Evolutionary conservation across 2,888 invertebrate genomes (phyloP), one percentile per base, ranked within the genome.

Genomic region (Drosophila merina): DNA sequence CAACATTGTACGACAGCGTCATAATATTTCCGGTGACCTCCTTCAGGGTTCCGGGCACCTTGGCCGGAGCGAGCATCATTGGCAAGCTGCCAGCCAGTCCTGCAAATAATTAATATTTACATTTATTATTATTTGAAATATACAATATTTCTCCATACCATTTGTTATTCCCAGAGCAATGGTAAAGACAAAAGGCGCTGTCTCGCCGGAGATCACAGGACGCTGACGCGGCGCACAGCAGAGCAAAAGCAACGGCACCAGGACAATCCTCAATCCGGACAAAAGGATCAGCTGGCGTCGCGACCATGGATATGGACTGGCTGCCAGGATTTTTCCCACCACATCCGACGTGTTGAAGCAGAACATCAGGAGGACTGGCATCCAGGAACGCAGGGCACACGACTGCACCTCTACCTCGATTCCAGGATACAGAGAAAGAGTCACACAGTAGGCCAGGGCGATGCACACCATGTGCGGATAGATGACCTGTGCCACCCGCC

Each of bases 21-120:
- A 98, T 98, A 92, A 98, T 96, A 90, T 98, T 98, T 95, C 97
- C 97, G 67, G 97, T 96, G 6, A 98, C 94, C 92, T 98, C 98
- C 44, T 97, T 94, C 78, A 96, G 95, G 56, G 97, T 96, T 66
- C 96, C 96, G 10, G 96, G 95, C 4, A 98, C 97, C 88, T 96
- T 95, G 48, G 95, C 95, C 1, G 98, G 97, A 0, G 97, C 98
- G 88, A 96, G 93, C 86, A 98, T 97, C 97, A 98, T 98, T 2
- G 98, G 98, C 31, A 98, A 94, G 67, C 97, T 97, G 4, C 98
- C 98, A 58, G 98, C 95, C 47, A 97, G 93, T 0, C 98, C 44
- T 44, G 10, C 8, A 44, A 10, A 20, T 14, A 20, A 9, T 20
- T 8, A 9, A 9, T 14, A 8, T 20, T 8, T 9, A 3, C 8